phyloP scores from a whole-genome alignment of 2,888 invertebrate genomes.

The Thalpophila matura region DNA sequence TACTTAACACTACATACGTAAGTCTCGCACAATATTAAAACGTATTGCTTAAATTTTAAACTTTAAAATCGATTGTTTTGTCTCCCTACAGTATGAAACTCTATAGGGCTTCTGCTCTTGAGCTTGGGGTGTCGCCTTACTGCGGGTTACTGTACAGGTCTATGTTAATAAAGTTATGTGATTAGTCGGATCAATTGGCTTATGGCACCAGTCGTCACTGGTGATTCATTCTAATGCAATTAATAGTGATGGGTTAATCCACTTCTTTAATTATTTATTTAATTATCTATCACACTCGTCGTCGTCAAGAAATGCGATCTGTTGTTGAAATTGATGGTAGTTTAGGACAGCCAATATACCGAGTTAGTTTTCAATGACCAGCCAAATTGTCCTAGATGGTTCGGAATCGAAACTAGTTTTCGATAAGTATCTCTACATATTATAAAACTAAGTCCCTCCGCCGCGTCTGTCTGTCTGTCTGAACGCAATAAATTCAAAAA shows the following conservation, averaged over 20 bases:
- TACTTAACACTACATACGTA: not conserved
- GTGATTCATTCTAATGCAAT: constrained; percentile 39
- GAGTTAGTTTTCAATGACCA: no score
- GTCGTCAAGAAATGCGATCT: no score
- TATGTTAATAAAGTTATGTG: constrained; percentile 33
- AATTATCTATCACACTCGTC: constrained; percentile 4
- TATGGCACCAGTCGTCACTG: not conserved
- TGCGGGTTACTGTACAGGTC: constrained; percentile 22
- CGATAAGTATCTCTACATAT: no score
- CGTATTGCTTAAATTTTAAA: not conserved
- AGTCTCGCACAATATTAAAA: not conserved
- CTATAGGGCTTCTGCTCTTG: constrained; percentile 52
- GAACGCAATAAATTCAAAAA: no score
- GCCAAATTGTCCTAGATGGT: no score
- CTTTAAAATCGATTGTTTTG: not conserved
- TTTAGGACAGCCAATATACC: no score
- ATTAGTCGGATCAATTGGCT: constrained; percentile 41
- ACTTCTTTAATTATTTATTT: constrained; percentile 23
- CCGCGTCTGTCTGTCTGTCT: no score
- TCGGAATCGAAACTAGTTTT: no score
- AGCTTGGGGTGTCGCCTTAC: constrained; percentile 49
- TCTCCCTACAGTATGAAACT: constrained; percentile 7
- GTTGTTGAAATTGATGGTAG: no score
- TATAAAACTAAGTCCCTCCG: no score
- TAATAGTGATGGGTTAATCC: constrained; percentile 15